These are phyloP conservation scores for Percopsis omiscomaycus DNA, from an alignment of 2,797 vertebrate genomes.

Conservation along the genomic window DNA sequence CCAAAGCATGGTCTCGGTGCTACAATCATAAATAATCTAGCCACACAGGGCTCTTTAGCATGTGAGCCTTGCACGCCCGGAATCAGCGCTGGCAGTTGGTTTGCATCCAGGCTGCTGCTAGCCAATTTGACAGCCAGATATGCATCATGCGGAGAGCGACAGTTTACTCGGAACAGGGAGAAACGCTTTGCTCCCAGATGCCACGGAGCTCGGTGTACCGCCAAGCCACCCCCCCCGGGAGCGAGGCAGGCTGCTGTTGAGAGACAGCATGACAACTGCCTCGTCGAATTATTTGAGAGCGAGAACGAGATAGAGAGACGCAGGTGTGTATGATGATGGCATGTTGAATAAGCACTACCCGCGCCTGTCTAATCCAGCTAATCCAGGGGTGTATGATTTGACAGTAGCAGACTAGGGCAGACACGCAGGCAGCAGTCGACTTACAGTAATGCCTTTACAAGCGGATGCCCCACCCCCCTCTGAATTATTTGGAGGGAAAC, in stretches of 20 bases:
- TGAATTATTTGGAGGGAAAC: too few species aligned
- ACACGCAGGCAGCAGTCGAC: too few species aligned
- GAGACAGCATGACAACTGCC: constrained; percentile 3
- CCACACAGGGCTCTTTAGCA: constrained; percentile 1
- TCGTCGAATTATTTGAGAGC: constrained; percentile 26
- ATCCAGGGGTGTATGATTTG: too few species aligned
- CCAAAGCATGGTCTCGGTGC: neutral
- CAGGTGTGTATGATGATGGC: too few species aligned
- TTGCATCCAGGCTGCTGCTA: constrained; percentile 1
- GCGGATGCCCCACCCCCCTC: too few species aligned
- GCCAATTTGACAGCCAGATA: neutral
- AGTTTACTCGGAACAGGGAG: constrained; percentile 7
- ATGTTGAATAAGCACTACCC: too few species aligned
- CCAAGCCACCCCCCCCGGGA: constrained; percentile 16
- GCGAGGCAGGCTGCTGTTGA: constrained; percentile 18
- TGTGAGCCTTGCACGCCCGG: constrained; percentile 5
- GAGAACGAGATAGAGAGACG: neutral
- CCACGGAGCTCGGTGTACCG: neutral
- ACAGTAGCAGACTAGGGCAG: too few species aligned
- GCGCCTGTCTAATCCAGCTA: too few species aligned
- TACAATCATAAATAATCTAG: constrained; percentile 1
- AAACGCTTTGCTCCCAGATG: neutral
- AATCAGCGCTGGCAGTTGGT: neutral
- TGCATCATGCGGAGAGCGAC: neutral
- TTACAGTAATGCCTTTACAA: too few species aligned